phyloP scores from a whole-genome alignment of 1,140 invertebrate genomes.

The Elymnias hypermnestra region DNA sequence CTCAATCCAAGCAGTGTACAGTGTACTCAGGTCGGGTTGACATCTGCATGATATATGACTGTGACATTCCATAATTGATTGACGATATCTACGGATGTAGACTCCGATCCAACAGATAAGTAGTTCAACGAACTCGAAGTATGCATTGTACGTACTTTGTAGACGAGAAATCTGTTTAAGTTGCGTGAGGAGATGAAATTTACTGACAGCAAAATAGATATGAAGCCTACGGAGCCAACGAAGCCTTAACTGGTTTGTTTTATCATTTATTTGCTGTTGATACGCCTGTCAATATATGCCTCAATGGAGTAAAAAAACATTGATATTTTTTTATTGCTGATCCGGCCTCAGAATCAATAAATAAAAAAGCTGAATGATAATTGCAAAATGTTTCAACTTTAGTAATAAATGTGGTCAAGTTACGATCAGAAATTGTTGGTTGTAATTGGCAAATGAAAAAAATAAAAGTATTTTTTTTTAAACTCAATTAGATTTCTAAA shows the following conservation, averaged over 20 bases:
- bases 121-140: slow-evolving; percentile 25
- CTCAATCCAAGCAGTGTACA: slow-evolving; percentile 24
- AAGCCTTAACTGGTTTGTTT: slow-evolving; percentile 13
- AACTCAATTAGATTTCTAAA: no score
- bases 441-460: no score
- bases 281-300: no score
- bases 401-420: no score
- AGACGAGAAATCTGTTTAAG: slow-evolving; percentile 16
- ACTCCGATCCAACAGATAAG: slow-evolving; percentile 29
- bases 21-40: slow-evolving; percentile 19
- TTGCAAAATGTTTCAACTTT: no score
- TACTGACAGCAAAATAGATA: slow-evolving; percentile 16
- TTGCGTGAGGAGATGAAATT: slow-evolving; percentile 15
- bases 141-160: slow-evolving; percentile 19
- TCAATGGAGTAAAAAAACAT: no score
- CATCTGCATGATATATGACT: slow-evolving; percentile 36
- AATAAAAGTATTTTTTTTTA: no score
- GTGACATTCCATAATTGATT: slow-evolving; percentile 44
- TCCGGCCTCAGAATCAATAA: no score
- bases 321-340: no score
- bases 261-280: no score
- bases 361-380: no score
- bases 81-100: slow-evolving; percentile 32
- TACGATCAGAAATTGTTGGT: no score
- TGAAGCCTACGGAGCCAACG: slow-evolving; percentile 10